A percentile compares a stretch with the other conserved stretches of the same genome.
Evolutionary conservation across 2,797 vertebrate genomes (phyloP).

Genomic region (Pteropus rufus): DNA sequence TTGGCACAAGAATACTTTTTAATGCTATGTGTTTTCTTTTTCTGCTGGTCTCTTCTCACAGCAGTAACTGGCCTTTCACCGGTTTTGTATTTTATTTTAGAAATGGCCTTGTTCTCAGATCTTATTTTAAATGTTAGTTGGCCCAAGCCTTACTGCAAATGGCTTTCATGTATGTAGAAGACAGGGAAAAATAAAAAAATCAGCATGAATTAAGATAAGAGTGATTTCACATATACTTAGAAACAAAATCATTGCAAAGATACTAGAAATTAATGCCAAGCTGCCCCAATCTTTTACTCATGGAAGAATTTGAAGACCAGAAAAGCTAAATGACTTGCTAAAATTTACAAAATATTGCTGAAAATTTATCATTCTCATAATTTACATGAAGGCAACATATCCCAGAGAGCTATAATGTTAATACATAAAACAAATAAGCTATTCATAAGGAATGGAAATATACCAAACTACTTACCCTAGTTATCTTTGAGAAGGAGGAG

Average conservation of each 20-base stretch:
- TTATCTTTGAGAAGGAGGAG: not conserved
- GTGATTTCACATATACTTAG: not conserved
- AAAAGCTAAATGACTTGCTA: not conserved
- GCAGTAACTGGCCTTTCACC: constrained; percentile 49
- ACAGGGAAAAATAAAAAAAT: not conserved
- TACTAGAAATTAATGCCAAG: not conserved
- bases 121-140: constrained; percentile 52
- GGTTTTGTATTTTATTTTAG: constrained; percentile 67
- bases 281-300: not conserved
- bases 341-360: constrained; percentile 7
- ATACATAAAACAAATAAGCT: not conserved
- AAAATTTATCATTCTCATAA: not conserved
- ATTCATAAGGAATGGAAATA: not conserved
- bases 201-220: constrained; percentile 45
- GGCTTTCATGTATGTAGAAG: constrained; percentile 41
- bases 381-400: not conserved
- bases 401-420: not conserved
- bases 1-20: constrained; percentile 45
- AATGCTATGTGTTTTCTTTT: constrained; percentile 41
- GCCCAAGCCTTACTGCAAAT: constrained; percentile 18
- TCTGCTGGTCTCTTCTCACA: constrained; percentile 48
- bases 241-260: constrained; percentile 25
- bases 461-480: not conserved
- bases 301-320: not conserved
- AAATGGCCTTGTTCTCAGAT: constrained; percentile 49